Evolutionary conservation across 2,888 invertebrate genomes (phyloP).

Genomic region (Beris chalybata): DNA sequence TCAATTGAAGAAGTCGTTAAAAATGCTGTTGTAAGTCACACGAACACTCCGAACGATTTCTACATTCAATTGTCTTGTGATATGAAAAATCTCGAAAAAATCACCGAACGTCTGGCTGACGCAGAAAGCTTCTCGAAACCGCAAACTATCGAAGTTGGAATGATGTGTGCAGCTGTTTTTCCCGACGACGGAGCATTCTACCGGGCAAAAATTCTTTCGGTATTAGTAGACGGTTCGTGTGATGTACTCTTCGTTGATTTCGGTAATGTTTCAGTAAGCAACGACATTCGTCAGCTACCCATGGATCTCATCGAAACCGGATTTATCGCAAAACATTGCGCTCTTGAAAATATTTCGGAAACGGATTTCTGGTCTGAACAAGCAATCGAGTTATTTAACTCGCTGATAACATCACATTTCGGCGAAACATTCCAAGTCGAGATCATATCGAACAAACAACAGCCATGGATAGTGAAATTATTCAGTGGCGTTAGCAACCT

Average conservation of each 20-base stretch:
- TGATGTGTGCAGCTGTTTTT: constrained; percentile 75
- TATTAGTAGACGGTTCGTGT: constrained; percentile 67
- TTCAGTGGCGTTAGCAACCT: constrained; percentile 62
- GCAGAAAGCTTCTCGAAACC: constrained; percentile 35
- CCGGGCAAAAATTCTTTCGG: constrained; percentile 80
- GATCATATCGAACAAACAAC: constrained; percentile 61
- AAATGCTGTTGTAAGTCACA: constrained; percentile 68
- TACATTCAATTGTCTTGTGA: constrained; percentile 67
- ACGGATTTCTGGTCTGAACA: constrained; percentile 64
- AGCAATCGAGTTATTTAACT: constrained; percentile 62
- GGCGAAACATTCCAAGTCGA: constrained; percentile 65
- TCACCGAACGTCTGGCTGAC: constrained; percentile 47
- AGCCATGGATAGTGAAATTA: constrained; percentile 64
- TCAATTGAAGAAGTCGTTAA: constrained; percentile 50
- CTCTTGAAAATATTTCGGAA: constrained; percentile 61
- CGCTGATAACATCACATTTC: constrained; percentile 59
- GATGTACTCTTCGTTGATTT: constrained; percentile 74
- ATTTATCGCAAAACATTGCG: constrained; percentile 63
- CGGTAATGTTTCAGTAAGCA: constrained; percentile 63
- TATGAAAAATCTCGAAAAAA: constrained; percentile 47
- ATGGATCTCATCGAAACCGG: constrained; percentile 61
- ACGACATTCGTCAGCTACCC: constrained; percentile 63
- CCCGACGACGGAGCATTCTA: constrained; percentile 84
- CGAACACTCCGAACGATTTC: constrained; percentile 71
- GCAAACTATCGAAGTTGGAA: constrained; percentile 48